Evolutionary conservation across 2,113 vertebrate species (phyloP), one percentile per base, ranked within the genome.

Genomic region (Phylloscopus whistleri): DNA sequence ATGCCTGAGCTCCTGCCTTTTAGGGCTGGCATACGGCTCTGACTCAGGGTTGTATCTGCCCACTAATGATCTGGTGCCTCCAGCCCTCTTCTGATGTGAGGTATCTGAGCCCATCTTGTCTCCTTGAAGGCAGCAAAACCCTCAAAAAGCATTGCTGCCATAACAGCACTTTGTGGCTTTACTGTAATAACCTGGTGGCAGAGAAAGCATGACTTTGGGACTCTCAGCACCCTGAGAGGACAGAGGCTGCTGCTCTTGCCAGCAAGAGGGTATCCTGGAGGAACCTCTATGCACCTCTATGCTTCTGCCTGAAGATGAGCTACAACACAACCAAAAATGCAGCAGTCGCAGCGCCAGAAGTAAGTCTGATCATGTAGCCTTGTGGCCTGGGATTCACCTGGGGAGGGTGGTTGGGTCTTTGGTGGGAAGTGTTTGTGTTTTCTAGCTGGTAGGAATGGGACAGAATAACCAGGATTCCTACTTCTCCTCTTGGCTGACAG

Each of bases 1-100:
- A 94, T 95, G 96, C 49, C 94, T 94, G 89, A 93, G 93, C 93
- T 96, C 91, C 96, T 95, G 94, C 96, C 91, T 96, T 96, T 95
- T 95, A 92, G 84, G 95, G 96, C 95, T 96, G 96, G 89, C 89
- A 68, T 11, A 93, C 87, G 9, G 86, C 96, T 97, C 86, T 97
- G 96, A 97, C 91, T 97, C 96, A 97, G 93, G 95, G 35, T 4
- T 95, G 68, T 70, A 68, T 95, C 95, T 97, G 89, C 94, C 91
- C 93, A 92, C 93, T 95, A 91, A 93, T 84, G 91, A 95, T 92
- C 87, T 63, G 66, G 56, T 91, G 86, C 95, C 53, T 93, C 56
- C 95, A 96, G 93, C 93, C 83, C 27, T 74, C 90, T 84, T 89
- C 89, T 81, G 84, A 89, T 81, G 84, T 1, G 20, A 92, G 39